phyloP scores from a whole-genome alignment of 2,113 vertebrate genomes.

The Xyrauchen texanus region DNA sequence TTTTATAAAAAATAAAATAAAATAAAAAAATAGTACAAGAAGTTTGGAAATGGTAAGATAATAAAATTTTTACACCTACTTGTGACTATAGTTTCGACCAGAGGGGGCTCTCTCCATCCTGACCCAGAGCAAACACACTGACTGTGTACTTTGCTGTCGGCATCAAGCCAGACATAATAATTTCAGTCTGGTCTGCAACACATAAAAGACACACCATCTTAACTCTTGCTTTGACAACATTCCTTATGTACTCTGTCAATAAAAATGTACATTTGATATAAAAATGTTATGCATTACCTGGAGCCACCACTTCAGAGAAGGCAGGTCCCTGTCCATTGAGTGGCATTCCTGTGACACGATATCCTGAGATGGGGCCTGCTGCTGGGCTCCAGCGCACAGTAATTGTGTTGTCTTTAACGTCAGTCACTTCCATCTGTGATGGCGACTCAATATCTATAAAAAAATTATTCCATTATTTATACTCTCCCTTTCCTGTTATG shows the following conservation, averaged over 20 bases:
- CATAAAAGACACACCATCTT: not conserved
- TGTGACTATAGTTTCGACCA: slow-evolving; percentile 86
- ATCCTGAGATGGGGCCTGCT: slow-evolving; percentile 85
- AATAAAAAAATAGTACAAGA: too few species aligned
- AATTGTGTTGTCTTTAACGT: slow-evolving; percentile 88
- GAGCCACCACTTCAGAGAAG: slow-evolving; percentile 80
- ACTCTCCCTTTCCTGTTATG: not conserved
- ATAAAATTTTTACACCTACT: slow-evolving; percentile 75
- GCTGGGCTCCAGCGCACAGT: slow-evolving; percentile 91
- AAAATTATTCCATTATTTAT: not conserved
- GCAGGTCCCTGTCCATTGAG: slow-evolving; percentile 81
- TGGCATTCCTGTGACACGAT: slow-evolving; percentile 87
- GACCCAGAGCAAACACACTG: slow-evolving; percentile 85
- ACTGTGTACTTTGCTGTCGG: slow-evolving; percentile 88
- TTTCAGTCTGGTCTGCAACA: slow-evolving; percentile 87
- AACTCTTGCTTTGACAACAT: not conserved
- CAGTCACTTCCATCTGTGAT: slow-evolving; percentile 85
- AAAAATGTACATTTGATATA: too few species aligned
- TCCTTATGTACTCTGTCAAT: not conserved
- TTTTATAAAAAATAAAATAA: too few species aligned
- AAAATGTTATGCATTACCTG: slow-evolving; percentile 76
- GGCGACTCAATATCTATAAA: slow-evolving; percentile 87
- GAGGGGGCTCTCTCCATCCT: slow-evolving; percentile 86
- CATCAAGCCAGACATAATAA: slow-evolving; percentile 91
- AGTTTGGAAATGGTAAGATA: too few species aligned